A percentile compares a stretch with the other conserved stretches of the same genome.
These are phyloP conservation scores for Meliscaeva auricollis DNA, from an alignment of 2,888 invertebrate genomes.

Conservation along the genomic window DNA sequence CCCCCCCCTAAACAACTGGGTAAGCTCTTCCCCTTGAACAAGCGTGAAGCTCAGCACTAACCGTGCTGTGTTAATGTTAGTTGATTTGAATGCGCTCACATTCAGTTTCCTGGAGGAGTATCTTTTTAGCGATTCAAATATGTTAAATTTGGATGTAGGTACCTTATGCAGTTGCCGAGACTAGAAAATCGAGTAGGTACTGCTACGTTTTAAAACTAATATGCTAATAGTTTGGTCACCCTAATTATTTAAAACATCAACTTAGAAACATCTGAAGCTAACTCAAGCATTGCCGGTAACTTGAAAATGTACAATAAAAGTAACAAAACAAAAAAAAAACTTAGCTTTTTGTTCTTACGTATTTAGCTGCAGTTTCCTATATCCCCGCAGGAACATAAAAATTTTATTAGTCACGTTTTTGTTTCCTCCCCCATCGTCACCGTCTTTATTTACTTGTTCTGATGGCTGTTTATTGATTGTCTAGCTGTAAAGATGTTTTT, in stretches of 20 bases:
- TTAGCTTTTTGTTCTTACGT: slow-evolving; percentile 30
- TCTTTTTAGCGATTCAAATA: too few relatives aligned
- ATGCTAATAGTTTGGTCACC: neutral
- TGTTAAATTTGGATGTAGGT: too few relatives aligned
- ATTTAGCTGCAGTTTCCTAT: slow-evolving; percentile 24
- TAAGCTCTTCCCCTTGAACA: too few relatives aligned
- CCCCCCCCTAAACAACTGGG: too few relatives aligned
- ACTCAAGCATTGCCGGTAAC: neutral
- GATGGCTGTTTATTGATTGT: slow-evolving; percentile 73
- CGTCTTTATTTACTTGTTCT: slow-evolving; percentile 40
- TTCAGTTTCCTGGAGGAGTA: too few relatives aligned
- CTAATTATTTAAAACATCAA: neutral
- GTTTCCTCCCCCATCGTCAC: neutral
- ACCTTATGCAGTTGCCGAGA: too few relatives aligned
- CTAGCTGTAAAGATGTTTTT: slow-evolving; percentile 1
- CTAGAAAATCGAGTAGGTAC: too few relatives aligned
- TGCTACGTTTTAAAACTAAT: too few relatives aligned
- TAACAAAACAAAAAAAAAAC: neutral
- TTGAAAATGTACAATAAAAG: slow-evolving; percentile 29
- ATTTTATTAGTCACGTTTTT: slow-evolving; percentile 71
- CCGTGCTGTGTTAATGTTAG: too few relatives aligned
- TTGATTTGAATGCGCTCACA: too few relatives aligned
- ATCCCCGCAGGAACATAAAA: slow-evolving; percentile 60
- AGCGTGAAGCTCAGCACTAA: too few relatives aligned
- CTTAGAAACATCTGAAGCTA: neutral